Evolutionary conservation across 2,797 vertebrate genomes (phyloP).

Genomic region (Darevskia mixta): DNA sequence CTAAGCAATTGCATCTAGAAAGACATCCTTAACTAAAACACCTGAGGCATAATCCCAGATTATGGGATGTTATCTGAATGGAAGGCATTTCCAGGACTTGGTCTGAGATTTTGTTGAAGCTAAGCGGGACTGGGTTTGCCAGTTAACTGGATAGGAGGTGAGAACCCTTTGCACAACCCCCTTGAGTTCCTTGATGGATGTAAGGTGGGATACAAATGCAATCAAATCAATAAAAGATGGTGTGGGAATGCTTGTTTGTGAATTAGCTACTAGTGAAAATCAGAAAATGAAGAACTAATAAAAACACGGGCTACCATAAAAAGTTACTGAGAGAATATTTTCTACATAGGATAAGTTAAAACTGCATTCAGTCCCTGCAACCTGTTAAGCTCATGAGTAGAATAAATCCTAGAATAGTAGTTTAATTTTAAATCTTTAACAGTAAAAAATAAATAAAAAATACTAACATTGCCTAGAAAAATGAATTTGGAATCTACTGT

Average conservation of each 20-base stretch:
- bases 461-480: not conserved
- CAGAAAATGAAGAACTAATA: not conserved
- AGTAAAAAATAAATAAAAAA: not conserved
- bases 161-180: not conserved
- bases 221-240: not conserved
- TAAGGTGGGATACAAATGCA: not conserved
- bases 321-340: not conserved
- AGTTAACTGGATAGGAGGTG: not conserved
- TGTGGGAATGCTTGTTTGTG: not conserved
- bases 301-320: not conserved
- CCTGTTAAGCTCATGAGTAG: not conserved
- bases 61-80: not conserved
- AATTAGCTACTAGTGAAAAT: not conserved
- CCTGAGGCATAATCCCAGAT: not conserved
- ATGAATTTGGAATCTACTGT: not conserved
- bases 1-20: not conserved
- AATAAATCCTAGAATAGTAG: not conserved
- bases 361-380: not conserved
- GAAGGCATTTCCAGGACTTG: not conserved
- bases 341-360: not conserved
- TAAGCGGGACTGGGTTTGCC: not conserved
- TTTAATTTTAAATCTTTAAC: slow-evolving; percentile 6
- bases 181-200: not conserved
- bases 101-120: not conserved
- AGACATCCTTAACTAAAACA: not conserved